phyloP scores from a whole-genome alignment of 1,140 invertebrate species.

The Pinna nobilis region DNA sequence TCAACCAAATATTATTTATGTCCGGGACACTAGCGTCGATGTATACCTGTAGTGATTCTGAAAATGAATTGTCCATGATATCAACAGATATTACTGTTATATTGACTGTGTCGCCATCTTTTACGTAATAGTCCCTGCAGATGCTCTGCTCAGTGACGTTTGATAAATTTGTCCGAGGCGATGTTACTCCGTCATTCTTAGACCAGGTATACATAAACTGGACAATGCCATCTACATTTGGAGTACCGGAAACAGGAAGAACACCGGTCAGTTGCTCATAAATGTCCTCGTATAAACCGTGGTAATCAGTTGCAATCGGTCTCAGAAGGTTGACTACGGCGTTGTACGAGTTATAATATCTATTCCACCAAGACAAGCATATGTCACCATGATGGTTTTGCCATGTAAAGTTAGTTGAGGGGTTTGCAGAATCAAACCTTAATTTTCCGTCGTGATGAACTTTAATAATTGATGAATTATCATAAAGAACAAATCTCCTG shows the following conservation, averaged over 20 bases:
- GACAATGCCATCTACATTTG: conserved; percentile 31
- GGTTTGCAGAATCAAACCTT: conserved; percentile 13
- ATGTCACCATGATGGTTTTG: conserved; percentile 28
- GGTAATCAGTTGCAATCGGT: conserved; percentile 17
- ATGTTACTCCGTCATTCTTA: conserved; percentile 22
- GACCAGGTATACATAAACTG: conserved; percentile 17
- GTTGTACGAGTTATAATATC: conserved; percentile 38
- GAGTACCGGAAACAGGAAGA: conserved; percentile 34
- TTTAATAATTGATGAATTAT: conserved; percentile 40
- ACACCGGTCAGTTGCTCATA: conserved; percentile 37
- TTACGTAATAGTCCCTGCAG: conserved; percentile 17
- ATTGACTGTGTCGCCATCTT: conserved; percentile 50
- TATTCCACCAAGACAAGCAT: conserved; percentile 33
- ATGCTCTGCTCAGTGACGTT: conserved; percentile 31
- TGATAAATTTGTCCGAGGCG: background rate
- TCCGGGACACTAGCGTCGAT: conserved; percentile 49
- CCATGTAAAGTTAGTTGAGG: conserved; percentile 35
- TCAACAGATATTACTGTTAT: conserved; percentile 44
- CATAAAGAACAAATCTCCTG: conserved; percentile 46
- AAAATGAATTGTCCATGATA: conserved; percentile 41
- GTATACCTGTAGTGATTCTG: conserved; percentile 40
- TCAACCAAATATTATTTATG: conserved; percentile 43
- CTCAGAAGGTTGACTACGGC: conserved; percentile 27
- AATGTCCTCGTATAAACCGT: conserved; percentile 13
- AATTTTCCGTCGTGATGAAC: background rate